These are phyloP conservation scores for Flabesymbios commensalis DNA, from an alignment of 2,888 invertebrate genomes.

Conservation along the genomic window DNA sequence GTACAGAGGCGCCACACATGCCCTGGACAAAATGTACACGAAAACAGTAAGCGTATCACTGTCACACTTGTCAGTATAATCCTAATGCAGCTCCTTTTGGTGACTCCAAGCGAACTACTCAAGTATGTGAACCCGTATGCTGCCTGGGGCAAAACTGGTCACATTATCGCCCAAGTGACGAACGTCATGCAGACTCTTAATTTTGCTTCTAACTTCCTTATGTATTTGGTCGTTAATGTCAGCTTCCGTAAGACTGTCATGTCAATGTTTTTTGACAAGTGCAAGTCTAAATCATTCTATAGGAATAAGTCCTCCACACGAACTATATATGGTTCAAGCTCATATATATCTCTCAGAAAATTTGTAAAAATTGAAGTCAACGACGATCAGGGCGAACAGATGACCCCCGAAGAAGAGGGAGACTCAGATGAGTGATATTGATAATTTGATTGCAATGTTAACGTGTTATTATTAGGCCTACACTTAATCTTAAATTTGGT, in stretches of 20 bases:
- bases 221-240: conserved; percentile 77
- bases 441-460: too few relatives aligned
- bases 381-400: too few relatives aligned
- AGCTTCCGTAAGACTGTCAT: conserved; percentile 72
- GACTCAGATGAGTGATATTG: too few relatives aligned
- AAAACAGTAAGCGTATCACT: conserved; percentile 29
- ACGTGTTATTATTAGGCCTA: too few relatives aligned
- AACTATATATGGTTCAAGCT: too few relatives aligned
- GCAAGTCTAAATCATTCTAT: too few relatives aligned
- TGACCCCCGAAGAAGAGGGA: too few relatives aligned
- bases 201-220: conserved; percentile 77
- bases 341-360: too few relatives aligned
- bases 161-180: conserved; percentile 17
- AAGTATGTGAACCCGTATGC: conserved; percentile 24
- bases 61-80: conserved; percentile 54
- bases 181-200: conserved; percentile 59
- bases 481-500: too few relatives aligned
- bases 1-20: conserved; percentile 18
- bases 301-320: too few relatives aligned
- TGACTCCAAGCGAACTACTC: conserved; percentile 52
- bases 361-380: too few relatives aligned
- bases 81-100: conserved; percentile 51
- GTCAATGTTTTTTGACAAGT: too few relatives aligned
- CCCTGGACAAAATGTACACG: not conserved
- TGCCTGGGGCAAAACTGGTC: conserved; percentile 15